A percentile compares a stretch with the other conserved stretches of the same genome.
Conservation (phyloP, 2,797 vertebrate species). For the Spinus pinus region DNA sequence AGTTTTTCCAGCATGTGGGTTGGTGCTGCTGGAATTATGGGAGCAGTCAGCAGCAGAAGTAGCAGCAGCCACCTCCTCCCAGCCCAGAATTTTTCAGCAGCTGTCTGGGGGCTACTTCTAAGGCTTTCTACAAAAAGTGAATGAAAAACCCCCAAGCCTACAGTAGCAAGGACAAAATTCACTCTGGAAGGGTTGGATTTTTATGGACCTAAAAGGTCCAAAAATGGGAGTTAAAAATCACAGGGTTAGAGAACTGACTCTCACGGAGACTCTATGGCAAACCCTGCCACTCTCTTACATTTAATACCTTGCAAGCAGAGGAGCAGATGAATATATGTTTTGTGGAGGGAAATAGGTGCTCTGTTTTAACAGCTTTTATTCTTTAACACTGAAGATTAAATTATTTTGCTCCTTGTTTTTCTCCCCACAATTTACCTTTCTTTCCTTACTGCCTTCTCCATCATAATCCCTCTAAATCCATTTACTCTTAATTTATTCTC, state of each 20-base stretch:
- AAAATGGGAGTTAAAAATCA: neutral
- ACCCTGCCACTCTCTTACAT: neutral
- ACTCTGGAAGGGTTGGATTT: neutral
- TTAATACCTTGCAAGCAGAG: neutral
- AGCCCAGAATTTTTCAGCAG: neutral
- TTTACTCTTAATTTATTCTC: neutral
- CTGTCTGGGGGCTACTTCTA: neutral
- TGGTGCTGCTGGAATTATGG: neutral
- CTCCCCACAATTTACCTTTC: neutral
- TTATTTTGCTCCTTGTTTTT: neutral
- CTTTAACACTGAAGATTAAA: neutral
- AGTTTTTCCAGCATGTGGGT: neutral
- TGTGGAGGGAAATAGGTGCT: neutral
- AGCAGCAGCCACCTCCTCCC: neutral
- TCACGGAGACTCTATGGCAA: neutral
- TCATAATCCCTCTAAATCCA: neutral
- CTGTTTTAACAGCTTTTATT: neutral
- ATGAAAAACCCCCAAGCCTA: rapidly evolving
- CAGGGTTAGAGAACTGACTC: neutral
- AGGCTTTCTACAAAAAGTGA: neutral
- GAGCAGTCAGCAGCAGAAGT: neutral
- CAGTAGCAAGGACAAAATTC: neutral
- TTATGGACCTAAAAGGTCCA: neutral
- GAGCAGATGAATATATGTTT: neutral
- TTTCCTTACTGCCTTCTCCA: neutral